Evolutionary conservation across 2,113 vertebrate species (phyloP), one percentile per base, ranked within the genome.

Genomic region (Anguilla rostrata): DNA sequence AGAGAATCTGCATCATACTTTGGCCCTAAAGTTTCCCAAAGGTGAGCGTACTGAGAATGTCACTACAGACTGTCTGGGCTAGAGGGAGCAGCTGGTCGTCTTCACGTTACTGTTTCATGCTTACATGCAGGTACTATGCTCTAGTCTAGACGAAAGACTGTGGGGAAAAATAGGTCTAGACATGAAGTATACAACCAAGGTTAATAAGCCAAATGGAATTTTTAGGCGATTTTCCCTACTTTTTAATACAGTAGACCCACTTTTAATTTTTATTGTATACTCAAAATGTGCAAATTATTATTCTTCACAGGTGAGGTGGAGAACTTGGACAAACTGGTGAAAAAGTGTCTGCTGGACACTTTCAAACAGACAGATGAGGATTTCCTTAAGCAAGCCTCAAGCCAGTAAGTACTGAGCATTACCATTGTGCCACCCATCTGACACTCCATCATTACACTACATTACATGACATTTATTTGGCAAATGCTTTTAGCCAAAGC

Each of bases 331-430:
- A 98, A 97, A 89, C 96, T 97, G 1, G 95, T 99, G 39, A 98
- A 95, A 92, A 97, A 96, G 89, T 98, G 97, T 92, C 96, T 99
- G 39, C 87, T 99, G 89, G 98, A 99, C 89, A 95, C 97, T 0
- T 99, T 99, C 86, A 96, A 96, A 53, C 97, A 98, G 75, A 99
- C 98, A 0, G 98, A 99, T 26, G 98, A 99, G 26, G 98, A 99
- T 80, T 99, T 99, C 87, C 95, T 99, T 66, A 99, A 95, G 91
- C 98, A 97, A 89, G 98, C 98, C 0, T 98, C 98, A 15, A 99
- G 97, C 94, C 98, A 99, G 98, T 99, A 90, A 97, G 98, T 96
- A 8, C 83, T 41, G 57, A 41, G 80, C 41, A 81, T 26, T 18
- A 15, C 15, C 9, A 2, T 22, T 43, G 39, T 46, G 20, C 80